These are phyloP conservation scores for Ploceus nigricollis DNA, from an alignment of 2,113 vertebrate species.

Conservation along the genomic window DNA sequence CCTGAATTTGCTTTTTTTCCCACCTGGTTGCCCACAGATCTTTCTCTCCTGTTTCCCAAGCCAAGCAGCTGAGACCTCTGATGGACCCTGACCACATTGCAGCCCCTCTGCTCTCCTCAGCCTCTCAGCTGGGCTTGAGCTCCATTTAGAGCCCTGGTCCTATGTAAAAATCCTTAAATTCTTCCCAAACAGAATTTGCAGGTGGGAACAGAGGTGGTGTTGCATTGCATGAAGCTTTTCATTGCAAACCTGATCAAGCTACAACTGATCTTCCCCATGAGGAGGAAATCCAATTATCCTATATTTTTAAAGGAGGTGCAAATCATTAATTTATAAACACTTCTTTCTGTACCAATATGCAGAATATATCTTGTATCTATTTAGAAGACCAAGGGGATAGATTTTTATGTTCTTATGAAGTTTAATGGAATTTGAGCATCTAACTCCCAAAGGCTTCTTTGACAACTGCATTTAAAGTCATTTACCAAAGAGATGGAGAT, in stretches of 20 bases:
- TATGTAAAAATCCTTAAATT: background rate
- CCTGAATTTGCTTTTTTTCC: background rate
- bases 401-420: background rate
- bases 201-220: background rate
- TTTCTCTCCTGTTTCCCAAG: background rate
- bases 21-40: fast-evolving
- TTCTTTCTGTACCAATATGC: background rate
- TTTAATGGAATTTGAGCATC: constrained; percentile 3
- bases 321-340: background rate
- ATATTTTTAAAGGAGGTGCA: background rate
- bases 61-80: background rate
- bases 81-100: background rate
- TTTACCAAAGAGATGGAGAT: background rate
- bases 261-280: background rate
- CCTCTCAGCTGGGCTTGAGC: background rate
- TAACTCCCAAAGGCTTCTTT: background rate
- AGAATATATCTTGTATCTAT: background rate
- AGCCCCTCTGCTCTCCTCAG: background rate
- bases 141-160: background rate
- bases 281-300: background rate
- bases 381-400: background rate
- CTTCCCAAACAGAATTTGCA: background rate
- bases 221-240: background rate
- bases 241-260: background rate
- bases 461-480: background rate